These are phyloP conservation scores for Loris lydekkerianus DNA, from an alignment of 2,797 vertebrate genomes.

Conservation along the genomic window DNA sequence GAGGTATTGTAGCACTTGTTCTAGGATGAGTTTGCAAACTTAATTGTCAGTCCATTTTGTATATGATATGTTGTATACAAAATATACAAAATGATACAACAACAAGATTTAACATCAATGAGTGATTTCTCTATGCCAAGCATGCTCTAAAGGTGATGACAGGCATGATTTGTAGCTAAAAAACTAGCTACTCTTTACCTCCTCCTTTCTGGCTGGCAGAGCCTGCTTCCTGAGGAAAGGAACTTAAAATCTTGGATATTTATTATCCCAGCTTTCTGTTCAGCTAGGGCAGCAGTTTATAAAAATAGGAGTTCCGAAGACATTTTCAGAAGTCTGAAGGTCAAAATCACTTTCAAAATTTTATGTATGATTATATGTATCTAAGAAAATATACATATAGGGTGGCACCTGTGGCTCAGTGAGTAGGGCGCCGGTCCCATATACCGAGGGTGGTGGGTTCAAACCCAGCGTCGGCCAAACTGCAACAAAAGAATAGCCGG, in stretches of 20 bases:
- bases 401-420: no score
- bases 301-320: neutral
- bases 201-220: neutral
- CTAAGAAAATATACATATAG: neutral
- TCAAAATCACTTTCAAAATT: slow-evolving; percentile 12
- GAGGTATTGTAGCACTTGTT: no score
- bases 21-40: no score
- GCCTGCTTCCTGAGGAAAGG: neutral
- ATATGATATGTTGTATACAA: no score
- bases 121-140: neutral
- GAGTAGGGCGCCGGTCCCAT: no score
- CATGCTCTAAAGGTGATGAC: neutral
- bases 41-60: no score
- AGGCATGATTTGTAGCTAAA: neutral
- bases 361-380: neutral
- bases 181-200: neutral
- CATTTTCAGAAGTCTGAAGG: neutral
- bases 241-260: neutral
- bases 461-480: no score
- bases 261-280: neutral
- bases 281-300: neutral
- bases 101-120: neutral
- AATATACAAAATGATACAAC: neutral
- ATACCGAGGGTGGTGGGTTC: no score
- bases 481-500: no score